Percentiles rank a stretch among this genome's conserved stretches.
phyloP scores from a whole-genome alignment of 2,113 vertebrate species.

The Takifugu flavidus region DNA sequence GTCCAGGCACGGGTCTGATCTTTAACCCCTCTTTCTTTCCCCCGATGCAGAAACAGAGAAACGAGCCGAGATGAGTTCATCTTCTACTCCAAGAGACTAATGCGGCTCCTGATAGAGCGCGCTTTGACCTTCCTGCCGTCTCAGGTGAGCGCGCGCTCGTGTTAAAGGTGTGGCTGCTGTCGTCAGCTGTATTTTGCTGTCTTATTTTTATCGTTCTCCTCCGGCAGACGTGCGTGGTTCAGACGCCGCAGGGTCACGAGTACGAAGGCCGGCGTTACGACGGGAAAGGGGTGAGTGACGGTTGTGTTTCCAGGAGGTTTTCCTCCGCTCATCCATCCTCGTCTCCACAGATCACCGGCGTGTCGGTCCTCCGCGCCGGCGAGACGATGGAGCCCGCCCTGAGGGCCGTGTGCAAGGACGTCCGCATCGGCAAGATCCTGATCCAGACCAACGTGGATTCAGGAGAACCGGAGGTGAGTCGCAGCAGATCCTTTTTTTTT shows the following conservation, averaged over 20 bases:
- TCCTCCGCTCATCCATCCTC: constrained; percentile 10
- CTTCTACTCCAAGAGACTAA: constrained; percentile 96
- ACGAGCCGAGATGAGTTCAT: constrained; percentile 98
- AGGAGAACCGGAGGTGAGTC: constrained; percentile 88
- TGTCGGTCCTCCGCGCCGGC: constrained; percentile 92
- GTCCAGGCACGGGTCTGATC: neutral
- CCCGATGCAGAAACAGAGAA: constrained; percentile 85
- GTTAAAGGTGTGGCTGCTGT: too few relatives aligned
- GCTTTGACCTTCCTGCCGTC: constrained; percentile 94
- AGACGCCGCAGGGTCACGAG: constrained; percentile 94
- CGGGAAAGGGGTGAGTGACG: constrained; percentile 85
- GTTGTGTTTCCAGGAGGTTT: neutral
- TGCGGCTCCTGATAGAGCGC: constrained; percentile 92
- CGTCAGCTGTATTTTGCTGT: too few relatives aligned
- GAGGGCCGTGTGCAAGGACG: constrained; percentile 94
- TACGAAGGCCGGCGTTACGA: constrained; percentile 87
- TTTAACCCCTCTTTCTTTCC: neutral
- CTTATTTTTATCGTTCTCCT: constrained; percentile 21
- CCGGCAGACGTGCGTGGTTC: constrained; percentile 82
- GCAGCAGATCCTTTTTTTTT: neutral
- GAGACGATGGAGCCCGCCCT: constrained; percentile 98
- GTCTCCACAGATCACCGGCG: constrained; percentile 86
- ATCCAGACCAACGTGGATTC: constrained; percentile 98
- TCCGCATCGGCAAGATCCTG: constrained; percentile 96
- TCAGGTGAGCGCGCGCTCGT: constrained; percentile 72